Conservation (phyloP, 2,113 vertebrate species). For the Carollia perspicillata region DNA sequence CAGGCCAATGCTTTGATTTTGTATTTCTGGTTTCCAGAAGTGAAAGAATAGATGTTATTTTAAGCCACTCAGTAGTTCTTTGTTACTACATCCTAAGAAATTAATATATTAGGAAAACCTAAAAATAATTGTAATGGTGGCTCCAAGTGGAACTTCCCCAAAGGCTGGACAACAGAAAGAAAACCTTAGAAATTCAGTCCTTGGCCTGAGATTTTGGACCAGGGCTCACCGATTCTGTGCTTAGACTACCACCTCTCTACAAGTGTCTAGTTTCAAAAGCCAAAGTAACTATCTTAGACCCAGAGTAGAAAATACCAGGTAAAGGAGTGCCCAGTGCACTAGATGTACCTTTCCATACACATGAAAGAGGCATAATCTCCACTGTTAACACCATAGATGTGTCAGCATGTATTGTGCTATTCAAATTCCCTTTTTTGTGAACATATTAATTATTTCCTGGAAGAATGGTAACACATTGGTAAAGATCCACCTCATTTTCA, state of each 20-base stretch:
- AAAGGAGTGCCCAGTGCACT: rapidly evolving
- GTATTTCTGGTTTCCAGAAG: neutral
- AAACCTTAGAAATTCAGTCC: neutral
- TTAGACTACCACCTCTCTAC: neutral
- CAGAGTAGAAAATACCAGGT: neutral
- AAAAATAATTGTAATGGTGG: neutral
- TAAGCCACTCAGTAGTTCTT: neutral
- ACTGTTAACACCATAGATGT: rapidly evolving
- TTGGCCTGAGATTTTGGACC: rapidly evolving
- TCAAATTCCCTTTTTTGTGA: neutral
- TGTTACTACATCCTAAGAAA: neutral
- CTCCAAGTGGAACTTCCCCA: neutral
- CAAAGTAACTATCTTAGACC: neutral
- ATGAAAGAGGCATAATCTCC: rapidly evolving
- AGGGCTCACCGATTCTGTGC: neutral
- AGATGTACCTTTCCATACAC: rapidly evolving
- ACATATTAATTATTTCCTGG: neutral
- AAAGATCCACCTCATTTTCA: neutral
- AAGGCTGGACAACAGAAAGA: neutral
- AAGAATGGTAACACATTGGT: neutral
- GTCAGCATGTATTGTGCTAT: neutral
- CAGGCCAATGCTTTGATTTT: neutral
- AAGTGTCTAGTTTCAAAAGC: neutral
- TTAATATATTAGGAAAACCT: neutral
- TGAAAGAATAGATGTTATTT: neutral